Conservation (phyloP, 2,113 vertebrate genomes). For the rabbit (Oryctolagus cuniculus) region mOryCun1.1 NC_091434.1:167113001-167113500, state of each 20-base stretch:
- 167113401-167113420: neutral
- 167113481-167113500: neutral
- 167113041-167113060: too few species aligned
- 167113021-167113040: too few species aligned
- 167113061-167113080: too few species aligned
- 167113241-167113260: neutral
- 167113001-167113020: too few species aligned
- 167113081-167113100: too few species aligned
- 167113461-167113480: neutral
- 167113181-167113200: neutral
- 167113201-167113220: neutral
- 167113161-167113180: neutral
- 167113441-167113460: neutral
- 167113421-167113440: neutral
- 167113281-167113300: neutral
- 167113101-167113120: neutral
- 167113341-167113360: neutral
- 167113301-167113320: neutral
- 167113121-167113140: slow-evolving; percentile 30
- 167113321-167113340: neutral
- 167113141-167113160: neutral
- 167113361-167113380: neutral
- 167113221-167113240: neutral
- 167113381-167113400: neutral
- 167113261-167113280: fast-evolving